A percentile compares a stretch with the other conserved stretches of the same genome.
Conservation (phyloP, 2,113 vertebrate species). For the Felis catus region DNA sequence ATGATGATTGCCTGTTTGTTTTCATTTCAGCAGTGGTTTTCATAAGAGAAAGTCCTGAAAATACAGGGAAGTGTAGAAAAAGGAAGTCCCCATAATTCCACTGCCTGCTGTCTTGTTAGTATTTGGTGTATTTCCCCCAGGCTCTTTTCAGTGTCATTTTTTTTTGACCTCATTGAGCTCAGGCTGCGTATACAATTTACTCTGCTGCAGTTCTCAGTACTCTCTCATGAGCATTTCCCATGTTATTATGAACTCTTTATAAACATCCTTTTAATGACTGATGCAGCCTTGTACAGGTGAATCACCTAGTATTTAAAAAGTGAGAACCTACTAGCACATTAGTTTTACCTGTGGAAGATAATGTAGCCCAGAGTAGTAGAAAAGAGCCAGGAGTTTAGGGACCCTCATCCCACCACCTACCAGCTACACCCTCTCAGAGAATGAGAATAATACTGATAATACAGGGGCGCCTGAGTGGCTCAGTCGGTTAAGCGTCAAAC, state of each 20-base stretch:
- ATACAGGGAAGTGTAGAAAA: background rate
- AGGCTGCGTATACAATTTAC: background rate
- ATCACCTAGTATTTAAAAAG: conserved; percentile 43
- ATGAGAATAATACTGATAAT: background rate
- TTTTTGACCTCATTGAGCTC: background rate
- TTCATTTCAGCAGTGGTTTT: background rate
- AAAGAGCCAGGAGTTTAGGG: background rate
- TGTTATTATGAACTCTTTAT: background rate
- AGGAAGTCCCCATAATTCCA: background rate
- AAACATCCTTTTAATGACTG: conserved; percentile 27
- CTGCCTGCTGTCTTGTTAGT: background rate
- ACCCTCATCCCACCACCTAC: background rate
- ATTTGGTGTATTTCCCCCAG: background rate
- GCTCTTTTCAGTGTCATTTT: background rate
- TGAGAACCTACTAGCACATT: background rate
- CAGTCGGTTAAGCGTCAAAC: too few relatives aligned
- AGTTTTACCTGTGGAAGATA: background rate
- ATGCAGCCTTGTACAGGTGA: background rate
- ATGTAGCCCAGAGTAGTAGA: background rate
- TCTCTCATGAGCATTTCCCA: background rate
- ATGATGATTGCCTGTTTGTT: background rate
- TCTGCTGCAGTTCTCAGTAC: background rate
- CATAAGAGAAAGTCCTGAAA: background rate
- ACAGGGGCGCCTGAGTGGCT: too few relatives aligned
- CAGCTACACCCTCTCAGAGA: background rate